Conservation (phyloP, 2,797 vertebrate species). For the Denticeps clupeoides region DNA sequence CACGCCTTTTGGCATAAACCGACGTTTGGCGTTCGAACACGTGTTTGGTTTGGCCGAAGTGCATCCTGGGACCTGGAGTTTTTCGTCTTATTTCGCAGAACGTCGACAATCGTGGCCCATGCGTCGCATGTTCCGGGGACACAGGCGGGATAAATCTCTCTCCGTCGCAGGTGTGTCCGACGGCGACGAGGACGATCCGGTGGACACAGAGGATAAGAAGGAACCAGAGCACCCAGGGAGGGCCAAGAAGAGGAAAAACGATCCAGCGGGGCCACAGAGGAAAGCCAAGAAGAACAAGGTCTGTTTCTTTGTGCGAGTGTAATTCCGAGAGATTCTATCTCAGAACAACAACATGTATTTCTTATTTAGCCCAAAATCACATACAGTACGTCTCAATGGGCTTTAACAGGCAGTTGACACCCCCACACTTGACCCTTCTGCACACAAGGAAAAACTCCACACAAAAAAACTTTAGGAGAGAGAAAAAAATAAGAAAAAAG, state of each 20-base stretch:
- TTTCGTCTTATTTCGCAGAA: neutral
- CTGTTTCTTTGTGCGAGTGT: no score
- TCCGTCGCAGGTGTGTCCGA: neutral
- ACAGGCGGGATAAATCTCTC: neutral
- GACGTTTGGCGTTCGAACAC: no score
- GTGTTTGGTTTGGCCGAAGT: constrained; percentile 5
- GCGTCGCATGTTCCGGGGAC: no score
- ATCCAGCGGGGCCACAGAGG: constrained; percentile 3
- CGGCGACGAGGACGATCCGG: constrained; percentile 4
- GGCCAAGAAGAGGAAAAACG: constrained; percentile 18
- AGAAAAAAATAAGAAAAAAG: no score
- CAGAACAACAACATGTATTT: constrained; percentile 16
- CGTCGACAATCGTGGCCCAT: neutral
- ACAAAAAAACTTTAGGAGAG: no score
- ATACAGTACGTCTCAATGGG: no score
- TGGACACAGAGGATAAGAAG: neutral
- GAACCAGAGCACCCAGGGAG: neutral
- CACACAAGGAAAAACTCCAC: no score
- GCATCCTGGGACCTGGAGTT: constrained; percentile 24
- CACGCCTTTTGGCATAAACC: no score
- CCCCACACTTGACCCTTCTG: no score
- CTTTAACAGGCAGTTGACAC: no score
- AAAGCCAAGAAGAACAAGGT: constrained; percentile 14
- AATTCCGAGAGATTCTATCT: constrained; percentile 18
- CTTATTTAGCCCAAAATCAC: no score